Conservation (phyloP, 2,113 vertebrate genomes). For the Polypterus bichir region DNA sequence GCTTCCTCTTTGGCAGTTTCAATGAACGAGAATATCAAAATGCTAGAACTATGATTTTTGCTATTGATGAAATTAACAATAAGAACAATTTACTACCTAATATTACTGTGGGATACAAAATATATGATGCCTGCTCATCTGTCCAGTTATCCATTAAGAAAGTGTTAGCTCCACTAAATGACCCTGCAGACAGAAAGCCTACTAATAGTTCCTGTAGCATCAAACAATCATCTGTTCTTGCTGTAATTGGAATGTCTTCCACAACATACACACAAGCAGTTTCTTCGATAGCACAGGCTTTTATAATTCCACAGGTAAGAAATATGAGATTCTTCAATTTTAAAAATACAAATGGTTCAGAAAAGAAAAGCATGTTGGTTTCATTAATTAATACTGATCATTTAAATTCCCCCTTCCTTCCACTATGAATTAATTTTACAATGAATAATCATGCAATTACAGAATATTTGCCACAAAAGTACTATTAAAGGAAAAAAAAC, state of each 20-base stretch:
- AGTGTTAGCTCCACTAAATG: not conserved
- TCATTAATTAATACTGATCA: too few relatives aligned
- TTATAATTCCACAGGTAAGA: not conserved
- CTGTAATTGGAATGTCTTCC: not conserved
- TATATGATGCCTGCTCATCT: slow-evolving; percentile 29
- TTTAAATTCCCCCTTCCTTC: too few relatives aligned
- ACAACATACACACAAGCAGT: not conserved
- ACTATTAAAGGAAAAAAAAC: too few relatives aligned
- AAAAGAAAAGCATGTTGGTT: too few relatives aligned
- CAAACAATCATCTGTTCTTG: not conserved
- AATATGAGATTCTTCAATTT: too few relatives aligned
- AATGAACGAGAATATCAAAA: slow-evolving; percentile 36
- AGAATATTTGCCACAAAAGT: too few relatives aligned
- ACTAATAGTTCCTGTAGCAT: not conserved
- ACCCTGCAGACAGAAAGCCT: not conserved
- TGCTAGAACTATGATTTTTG: slow-evolving; percentile 35
- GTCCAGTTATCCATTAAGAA: not conserved
- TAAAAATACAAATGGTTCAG: too few relatives aligned
- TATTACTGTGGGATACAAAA: slow-evolving; percentile 32
- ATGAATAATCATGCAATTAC: too few relatives aligned
- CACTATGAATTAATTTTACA: too few relatives aligned
- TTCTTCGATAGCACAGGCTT: not conserved
- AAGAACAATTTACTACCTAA: slow-evolving; percentile 28
- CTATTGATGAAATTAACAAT: slow-evolving; percentile 37
- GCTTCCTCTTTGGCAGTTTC: not conserved